Evolutionary conservation across 2,888 invertebrate species (phyloP), one percentile per base, ranked within the genome.

Genomic region (Apamea crenata): DNA sequence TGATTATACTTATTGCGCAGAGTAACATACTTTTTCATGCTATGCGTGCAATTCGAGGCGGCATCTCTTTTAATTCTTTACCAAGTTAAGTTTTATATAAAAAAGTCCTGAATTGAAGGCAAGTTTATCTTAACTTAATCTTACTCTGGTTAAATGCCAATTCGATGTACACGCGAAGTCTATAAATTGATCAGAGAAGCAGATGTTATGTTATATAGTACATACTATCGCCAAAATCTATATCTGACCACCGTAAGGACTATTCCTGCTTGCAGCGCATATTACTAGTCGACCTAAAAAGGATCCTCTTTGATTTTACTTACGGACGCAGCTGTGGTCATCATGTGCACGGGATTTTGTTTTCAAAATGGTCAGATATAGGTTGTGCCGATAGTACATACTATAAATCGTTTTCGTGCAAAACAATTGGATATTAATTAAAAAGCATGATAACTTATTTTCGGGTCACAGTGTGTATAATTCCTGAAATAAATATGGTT

Each of bases 381-480:
- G 40, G 40, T 40, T 40, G 40, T 3, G 40, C 0, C 40, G 25
- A 25, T 25, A 25, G n/a, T 59, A 14, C 59, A 59, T 14, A 59
- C 59, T 14, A 10, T 56, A 56, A 25, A 56, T 59, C 14, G n/a
- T 59, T 59, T 59, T n/a, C 5, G n/a, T 14, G 12, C 10, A 65
- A 21, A 36, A 65, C 5, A 32, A 10, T 32, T 32, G 32, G 63
- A 40, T 40, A 47, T 47, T 53, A 2, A 47, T 6, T 21, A 21
- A 74, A 74, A 53, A 81, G 40, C 81, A 75, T 61, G 66, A 71
- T 50, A 44, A 29, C 2, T 47, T 56, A 32, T 21, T 18, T 36
- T 73, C 69, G 78, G 86, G 89, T 88, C 91, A 91, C 91, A 92
- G 91, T 89, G 87, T 82, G 73, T 92, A 71, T 14, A 81, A 76